Evolutionary conservation across 2,888 invertebrate species (phyloP).

Genomic region (Cepaea hortensis): DNA sequence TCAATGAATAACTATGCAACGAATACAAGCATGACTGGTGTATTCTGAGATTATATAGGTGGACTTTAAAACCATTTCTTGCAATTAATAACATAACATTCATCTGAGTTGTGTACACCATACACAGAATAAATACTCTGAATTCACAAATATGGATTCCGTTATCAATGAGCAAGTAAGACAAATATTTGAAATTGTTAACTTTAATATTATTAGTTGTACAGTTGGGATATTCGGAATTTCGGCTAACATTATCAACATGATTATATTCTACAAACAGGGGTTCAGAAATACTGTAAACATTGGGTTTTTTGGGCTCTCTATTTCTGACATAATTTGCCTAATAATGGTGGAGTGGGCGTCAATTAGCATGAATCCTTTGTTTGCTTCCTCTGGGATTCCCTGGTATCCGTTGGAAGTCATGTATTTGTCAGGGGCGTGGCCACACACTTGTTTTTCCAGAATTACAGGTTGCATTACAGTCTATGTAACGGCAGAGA

Average conservation of each 20-base stretch:
- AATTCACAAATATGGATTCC: too few species aligned
- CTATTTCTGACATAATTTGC: conserved; percentile 23
- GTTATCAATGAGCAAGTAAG: background rate
- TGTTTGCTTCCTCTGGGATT: background rate
- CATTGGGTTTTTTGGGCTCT: conserved; percentile 21
- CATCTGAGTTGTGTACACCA: too few species aligned
- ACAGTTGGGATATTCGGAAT: background rate
- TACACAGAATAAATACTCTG: too few species aligned
- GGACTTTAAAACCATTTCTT: too few species aligned
- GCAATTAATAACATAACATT: too few species aligned
- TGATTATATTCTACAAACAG: conserved; percentile 21
- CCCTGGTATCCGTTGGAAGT: background rate
- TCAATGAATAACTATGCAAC: too few species aligned
- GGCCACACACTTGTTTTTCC: background rate
- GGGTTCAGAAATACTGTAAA: conserved; percentile 30
- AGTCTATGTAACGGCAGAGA: conserved; percentile 17
- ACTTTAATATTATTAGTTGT: background rate
- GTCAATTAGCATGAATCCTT: conserved; percentile 17
- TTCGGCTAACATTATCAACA: conserved; percentile 23
- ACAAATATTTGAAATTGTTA: conserved; percentile 12
- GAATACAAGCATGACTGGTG: too few species aligned
- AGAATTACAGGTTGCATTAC: conserved; percentile 27
- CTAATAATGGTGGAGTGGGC: background rate
- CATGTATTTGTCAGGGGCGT: conserved; percentile 8
- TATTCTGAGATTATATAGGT: too few species aligned